Percentiles rank a stretch among this genome's conserved stretches.
Conservation (phyloP, 2,888 invertebrate species). For the Hyalella azteca region DNA sequence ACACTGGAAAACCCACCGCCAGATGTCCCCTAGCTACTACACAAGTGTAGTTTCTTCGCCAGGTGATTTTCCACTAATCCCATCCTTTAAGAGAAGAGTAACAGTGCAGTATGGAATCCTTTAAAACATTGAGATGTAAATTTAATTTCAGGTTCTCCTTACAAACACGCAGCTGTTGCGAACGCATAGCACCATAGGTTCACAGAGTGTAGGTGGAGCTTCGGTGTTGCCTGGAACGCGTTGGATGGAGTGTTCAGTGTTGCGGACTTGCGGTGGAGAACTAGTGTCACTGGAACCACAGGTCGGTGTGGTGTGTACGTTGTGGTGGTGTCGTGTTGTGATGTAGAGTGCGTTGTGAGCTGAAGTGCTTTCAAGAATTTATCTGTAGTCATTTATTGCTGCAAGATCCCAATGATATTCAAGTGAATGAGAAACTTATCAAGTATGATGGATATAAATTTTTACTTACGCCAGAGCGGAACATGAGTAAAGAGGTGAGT, state of each 20-base stretch:
- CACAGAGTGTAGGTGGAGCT: too few relatives aligned
- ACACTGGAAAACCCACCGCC: too few relatives aligned
- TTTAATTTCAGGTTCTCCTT: too few relatives aligned
- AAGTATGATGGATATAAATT: background rate
- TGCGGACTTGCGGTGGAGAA: background rate
- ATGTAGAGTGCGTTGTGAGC: background rate
- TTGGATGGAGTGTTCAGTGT: background rate
- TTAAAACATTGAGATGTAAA: too few relatives aligned
- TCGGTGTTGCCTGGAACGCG: background rate
- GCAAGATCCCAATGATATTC: background rate
- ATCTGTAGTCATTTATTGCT: background rate
- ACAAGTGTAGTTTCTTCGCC: too few relatives aligned
- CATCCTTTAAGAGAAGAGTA: too few relatives aligned
- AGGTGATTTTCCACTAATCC: too few relatives aligned
- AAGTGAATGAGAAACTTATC: background rate
- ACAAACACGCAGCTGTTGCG: background rate
- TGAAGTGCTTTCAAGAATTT: background rate
- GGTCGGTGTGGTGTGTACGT: background rate
- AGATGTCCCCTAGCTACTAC: too few relatives aligned
- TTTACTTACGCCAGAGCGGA: background rate
- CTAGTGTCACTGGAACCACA: background rate
- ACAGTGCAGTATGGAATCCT: too few relatives aligned
- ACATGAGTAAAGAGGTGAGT: constrained; percentile 12
- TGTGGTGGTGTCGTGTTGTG: background rate
- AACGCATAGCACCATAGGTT: background rate